Base-by-base conservation (phyloP, 2,888 invertebrate genomes). In the Pinctada fucata region DNA sequence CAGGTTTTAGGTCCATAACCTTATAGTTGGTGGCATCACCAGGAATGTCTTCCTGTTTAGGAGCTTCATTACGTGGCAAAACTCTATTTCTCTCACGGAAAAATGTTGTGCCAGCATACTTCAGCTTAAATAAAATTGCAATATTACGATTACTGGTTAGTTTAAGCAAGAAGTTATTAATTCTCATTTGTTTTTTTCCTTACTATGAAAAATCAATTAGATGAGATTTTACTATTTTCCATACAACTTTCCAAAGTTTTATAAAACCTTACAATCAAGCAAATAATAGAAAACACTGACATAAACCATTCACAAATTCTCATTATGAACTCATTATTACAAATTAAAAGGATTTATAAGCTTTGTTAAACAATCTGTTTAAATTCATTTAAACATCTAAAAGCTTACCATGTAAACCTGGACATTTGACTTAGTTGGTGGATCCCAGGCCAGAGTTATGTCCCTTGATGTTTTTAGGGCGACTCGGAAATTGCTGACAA, bases 371-470 rank as follows among this genome's bases (percentile, higher is more conserved):
- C 31, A 31, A 31, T 31, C 31, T 31, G 31, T 31, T 31, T 31
- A 31, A 31, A 31, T 31, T 31, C 31, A 31, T 31, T 31, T 31
- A 31, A 31, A 31, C 31, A 31, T 31, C 31, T 31, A 31, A 31
- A 31, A 31, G 31, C 31, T 31, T 31, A 31, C 31, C 31, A 31
- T 31, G 77, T 92, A 91, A 68, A 85, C 84, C 49, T 81, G 82
- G 45, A 91, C 90, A 68, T 83, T 86, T 8, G 85, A 83, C 79
- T 88, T 89, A 58, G 82, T 82, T 10, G 92, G 91, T n/a, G 85
- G 85, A 48, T 90, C 89, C 92, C 92, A 92, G 10, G 89, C 89
- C 50, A 92, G 84, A 69, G 83, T 86, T 6, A 92, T 88, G 31
- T 86, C 85, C 67, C 86, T 84, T 10, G 89, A 87, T 2, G 86